These are phyloP conservation scores for Myxocyprinus asiaticus DNA, from an alignment of 2,113 vertebrate genomes.

Conservation along the genomic window DNA sequence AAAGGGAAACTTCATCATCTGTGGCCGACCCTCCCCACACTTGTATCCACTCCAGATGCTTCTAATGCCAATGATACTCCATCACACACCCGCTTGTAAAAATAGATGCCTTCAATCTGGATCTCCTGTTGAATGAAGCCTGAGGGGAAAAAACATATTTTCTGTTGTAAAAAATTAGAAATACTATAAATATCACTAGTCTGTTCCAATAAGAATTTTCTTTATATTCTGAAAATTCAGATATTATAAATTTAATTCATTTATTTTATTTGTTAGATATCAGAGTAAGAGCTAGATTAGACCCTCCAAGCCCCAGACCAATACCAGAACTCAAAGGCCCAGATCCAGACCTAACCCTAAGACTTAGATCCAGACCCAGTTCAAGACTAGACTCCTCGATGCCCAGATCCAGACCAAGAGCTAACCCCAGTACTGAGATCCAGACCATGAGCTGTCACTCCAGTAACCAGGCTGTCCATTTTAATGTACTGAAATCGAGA, in stretches of 20 bases:
- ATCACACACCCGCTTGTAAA: slow-evolving; percentile 61
- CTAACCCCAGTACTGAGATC: no score
- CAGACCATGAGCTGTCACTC: no score
- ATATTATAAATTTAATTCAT: not conserved
- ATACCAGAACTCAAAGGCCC: not conserved
- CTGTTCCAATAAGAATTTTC: no score
- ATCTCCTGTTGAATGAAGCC: slow-evolving; percentile 16
- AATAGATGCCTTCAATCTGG: slow-evolving; percentile 55
- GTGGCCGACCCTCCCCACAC: slow-evolving; percentile 52
- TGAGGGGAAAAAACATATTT: slow-evolving; percentile 8
- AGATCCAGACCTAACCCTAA: not conserved
- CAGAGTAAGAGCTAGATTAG: not conserved
- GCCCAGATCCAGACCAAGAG: no score
- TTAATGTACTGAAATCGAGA: no score
- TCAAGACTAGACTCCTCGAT: not conserved
- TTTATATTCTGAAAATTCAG: not conserved
- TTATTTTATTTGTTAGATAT: not conserved
- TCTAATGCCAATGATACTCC: slow-evolving; percentile 57
- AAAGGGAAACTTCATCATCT: slow-evolving; percentile 65
- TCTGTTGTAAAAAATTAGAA: not conserved
- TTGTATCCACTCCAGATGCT: slow-evolving; percentile 60
- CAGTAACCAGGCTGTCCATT: no score
- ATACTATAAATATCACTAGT: no score
- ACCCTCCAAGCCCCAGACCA: not conserved
- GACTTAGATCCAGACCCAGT: not conserved